These are phyloP conservation scores for Acleris emargana DNA, from an alignment of 2,888 invertebrate species.

Conservation along the genomic window DNA sequence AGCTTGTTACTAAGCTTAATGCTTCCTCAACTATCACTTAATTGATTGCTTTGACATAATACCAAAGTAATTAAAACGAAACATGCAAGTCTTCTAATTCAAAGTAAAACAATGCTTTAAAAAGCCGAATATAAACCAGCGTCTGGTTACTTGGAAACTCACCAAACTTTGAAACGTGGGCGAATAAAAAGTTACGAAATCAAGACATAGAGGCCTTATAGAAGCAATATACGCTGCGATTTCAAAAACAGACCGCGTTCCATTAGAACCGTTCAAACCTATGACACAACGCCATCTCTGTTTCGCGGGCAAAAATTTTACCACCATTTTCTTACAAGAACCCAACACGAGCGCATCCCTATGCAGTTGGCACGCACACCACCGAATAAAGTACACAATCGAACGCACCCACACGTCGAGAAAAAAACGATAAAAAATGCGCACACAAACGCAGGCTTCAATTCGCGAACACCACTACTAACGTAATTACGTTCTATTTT, in stretches of 20 bases:
- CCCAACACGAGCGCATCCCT: slow-evolving; percentile 54
- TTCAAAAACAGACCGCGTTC: slow-evolving; percentile 39
- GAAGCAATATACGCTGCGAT: not conserved
- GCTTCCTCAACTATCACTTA: no score
- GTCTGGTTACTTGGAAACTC: no score
- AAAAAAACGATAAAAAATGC: slow-evolving; percentile 81
- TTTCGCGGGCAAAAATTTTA: slow-evolving; percentile 78
- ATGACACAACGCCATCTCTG: slow-evolving; percentile 80
- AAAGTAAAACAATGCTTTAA: no score
- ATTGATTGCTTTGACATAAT: no score
- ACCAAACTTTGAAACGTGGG: no score
- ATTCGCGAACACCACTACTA: slow-evolving; percentile 44
- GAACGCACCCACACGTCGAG: slow-evolving; percentile 79
- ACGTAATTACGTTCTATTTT: slow-evolving; percentile 48
- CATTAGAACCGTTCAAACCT: slow-evolving; percentile 57
- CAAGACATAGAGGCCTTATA: no score
- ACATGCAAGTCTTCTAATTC: no score
- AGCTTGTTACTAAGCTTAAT: not conserved
- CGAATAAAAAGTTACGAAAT: no score
- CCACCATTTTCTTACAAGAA: slow-evolving; percentile 83
- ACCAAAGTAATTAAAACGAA: no score
- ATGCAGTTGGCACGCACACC: slow-evolving; percentile 56
- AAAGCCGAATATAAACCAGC: no score
- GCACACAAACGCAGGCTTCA: slow-evolving; percentile 62
- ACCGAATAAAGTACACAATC: slow-evolving; percentile 63